phyloP scores from a whole-genome alignment of 2,888 invertebrate species.

The Acanthosepion pharaonis region DNA sequence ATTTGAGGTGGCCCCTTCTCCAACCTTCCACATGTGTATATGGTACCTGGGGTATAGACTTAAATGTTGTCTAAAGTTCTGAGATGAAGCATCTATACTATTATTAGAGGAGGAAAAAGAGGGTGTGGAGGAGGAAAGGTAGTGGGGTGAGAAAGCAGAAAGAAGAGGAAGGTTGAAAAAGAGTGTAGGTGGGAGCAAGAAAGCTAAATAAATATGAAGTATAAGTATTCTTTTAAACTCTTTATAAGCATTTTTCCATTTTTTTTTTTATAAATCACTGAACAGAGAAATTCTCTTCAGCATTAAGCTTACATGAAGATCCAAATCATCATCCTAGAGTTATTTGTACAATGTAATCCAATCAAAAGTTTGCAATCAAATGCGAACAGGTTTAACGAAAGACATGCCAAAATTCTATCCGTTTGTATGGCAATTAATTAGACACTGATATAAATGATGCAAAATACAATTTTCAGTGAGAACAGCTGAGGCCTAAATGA shows the following conservation, averaged over 20 bases:
- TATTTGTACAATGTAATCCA: background rate
- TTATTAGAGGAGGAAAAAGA: no score
- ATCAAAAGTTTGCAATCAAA: background rate
- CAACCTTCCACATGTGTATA: no score
- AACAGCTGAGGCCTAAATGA: background rate
- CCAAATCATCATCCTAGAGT: background rate
- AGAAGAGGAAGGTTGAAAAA: no score
- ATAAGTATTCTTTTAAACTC: background rate
- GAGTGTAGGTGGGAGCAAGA: no score
- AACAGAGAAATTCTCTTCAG: background rate
- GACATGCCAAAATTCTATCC: slow-evolving; percentile 33
- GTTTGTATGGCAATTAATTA: background rate
- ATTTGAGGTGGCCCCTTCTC: no score
- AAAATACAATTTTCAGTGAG: slow-evolving; percentile 1
- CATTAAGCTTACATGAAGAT: background rate
- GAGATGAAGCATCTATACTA: no score
- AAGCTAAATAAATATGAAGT: no score
- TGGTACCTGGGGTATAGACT: no score
- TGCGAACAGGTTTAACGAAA: background rate
- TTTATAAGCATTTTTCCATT: background rate
- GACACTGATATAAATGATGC: background rate
- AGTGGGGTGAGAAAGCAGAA: no score
- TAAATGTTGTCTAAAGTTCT: no score
- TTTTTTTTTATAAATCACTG: background rate
- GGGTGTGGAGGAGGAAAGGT: no score